These are phyloP conservation scores for Carassius carassius DNA, from an alignment of 2,113 vertebrate genomes.

Conservation along the genomic window DNA sequence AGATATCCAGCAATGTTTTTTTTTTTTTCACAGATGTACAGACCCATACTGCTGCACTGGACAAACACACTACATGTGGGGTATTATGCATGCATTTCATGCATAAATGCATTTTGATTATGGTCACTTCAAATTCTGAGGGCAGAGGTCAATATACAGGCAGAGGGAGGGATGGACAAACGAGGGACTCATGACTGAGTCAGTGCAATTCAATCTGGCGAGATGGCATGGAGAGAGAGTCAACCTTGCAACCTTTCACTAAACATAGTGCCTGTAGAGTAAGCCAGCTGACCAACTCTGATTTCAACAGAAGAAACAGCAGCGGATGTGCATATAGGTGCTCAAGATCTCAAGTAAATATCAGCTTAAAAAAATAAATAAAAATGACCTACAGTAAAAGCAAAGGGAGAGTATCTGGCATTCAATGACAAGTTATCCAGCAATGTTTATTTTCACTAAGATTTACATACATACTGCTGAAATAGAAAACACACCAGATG, in stretches of 20 bases:
- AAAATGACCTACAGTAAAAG: background rate
- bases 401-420: background rate
- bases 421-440: background rate
- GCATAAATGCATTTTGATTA: background rate
- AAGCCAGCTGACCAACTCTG: conserved; percentile 39
- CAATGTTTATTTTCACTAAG: background rate
- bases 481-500: background rate
- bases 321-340: background rate
- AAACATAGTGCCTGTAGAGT: conserved; percentile 70
- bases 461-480: background rate
- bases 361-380: background rate
- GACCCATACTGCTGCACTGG: background rate
- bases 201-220: conserved; percentile 73
- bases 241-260: conserved; percentile 55
- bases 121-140: conserved; percentile 19
- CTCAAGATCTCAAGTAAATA: background rate
- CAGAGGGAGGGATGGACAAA: conserved; percentile 9
- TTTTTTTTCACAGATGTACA: background rate
- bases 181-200: conserved; percentile 70
- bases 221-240: conserved; percentile 55
- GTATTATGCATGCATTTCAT: background rate
- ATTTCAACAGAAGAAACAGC: conserved; percentile 55
- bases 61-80: background rate
- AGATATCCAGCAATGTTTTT: background rate
- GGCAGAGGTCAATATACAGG: conserved; percentile 45